These are phyloP conservation scores for Pristis pectinata DNA, from an alignment of 2,797 vertebrate genomes.

Conservation along the genomic window DNA sequence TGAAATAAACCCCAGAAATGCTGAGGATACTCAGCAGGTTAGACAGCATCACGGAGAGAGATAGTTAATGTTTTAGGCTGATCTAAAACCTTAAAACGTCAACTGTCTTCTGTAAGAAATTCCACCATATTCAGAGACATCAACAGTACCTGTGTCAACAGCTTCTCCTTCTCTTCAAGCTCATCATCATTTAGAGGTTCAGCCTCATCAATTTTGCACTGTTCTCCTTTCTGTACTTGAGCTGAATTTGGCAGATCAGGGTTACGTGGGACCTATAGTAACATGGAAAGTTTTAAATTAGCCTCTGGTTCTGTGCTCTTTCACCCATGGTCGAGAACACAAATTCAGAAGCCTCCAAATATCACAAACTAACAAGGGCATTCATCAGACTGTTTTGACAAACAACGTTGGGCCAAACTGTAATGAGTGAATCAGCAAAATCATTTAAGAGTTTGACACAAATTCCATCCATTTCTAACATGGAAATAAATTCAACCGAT, in stretches of 20 bases:
- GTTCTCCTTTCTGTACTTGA: slow-evolving; percentile 90
- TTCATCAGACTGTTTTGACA: neutral
- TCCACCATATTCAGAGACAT: neutral
- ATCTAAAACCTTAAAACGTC: too few relatives aligned
- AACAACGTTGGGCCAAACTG: neutral
- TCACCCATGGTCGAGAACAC: neutral
- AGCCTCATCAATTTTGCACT: slow-evolving; percentile 93
- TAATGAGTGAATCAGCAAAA: neutral
- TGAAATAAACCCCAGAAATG: too few relatives aligned
- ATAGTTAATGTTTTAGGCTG: too few relatives aligned
- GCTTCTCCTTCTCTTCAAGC: slow-evolving; percentile 93
- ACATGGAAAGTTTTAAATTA: neutral
- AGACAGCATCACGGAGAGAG: too few relatives aligned
- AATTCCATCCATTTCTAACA: neutral
- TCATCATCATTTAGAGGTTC: slow-evolving; percentile 93
- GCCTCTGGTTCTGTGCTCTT: neutral
- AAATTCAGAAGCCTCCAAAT: neutral
- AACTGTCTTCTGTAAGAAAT: neutral
- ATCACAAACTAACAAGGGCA: neutral
- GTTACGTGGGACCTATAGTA: slow-evolving; percentile 82
- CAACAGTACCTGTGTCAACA: slow-evolving; percentile 79
- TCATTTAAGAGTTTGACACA: neutral
- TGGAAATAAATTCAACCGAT: neutral
- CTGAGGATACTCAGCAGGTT: too few relatives aligned
- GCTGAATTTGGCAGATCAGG: slow-evolving; percentile 89